phyloP scores from a whole-genome alignment of 2,113 vertebrate species.

The Catagonus wagneri region DNA sequence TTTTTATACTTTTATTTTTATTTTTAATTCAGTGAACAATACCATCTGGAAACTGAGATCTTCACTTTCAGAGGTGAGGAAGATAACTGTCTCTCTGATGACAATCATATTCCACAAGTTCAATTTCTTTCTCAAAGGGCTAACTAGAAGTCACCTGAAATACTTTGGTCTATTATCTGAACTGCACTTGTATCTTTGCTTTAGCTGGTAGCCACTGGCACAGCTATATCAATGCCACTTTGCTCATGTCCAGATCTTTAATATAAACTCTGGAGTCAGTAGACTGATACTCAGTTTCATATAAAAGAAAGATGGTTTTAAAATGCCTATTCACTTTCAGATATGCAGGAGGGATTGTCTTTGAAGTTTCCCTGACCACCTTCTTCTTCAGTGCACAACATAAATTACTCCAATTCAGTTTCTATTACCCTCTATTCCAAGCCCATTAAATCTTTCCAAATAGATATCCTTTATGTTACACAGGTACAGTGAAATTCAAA shows the following conservation, averaged over 20 bases:
- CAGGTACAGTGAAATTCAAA: slow-evolving; percentile 69
- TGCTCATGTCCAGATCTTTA: slow-evolving; percentile 37
- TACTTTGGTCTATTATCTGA: neutral
- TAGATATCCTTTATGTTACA: slow-evolving; percentile 84
- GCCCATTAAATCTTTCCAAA: slow-evolving; percentile 86
- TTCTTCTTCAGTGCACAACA: slow-evolving; percentile 68
- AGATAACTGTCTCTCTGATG: neutral
- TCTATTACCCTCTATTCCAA: slow-evolving; percentile 84
- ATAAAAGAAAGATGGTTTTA: slow-evolving; percentile 48
- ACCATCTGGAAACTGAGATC: neutral
- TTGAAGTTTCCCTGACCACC: slow-evolving; percentile 77
- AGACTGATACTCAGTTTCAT: slow-evolving; percentile 14
- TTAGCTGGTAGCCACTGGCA: neutral
- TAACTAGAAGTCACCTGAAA: slow-evolving; percentile 36
- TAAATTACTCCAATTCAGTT: slow-evolving; percentile 84
- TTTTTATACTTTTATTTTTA: neutral
- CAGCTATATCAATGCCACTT: neutral
- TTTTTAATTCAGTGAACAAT: neutral
- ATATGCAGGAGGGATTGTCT: slow-evolving; percentile 32
- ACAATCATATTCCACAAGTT: neutral
- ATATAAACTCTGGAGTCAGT: slow-evolving; percentile 19
- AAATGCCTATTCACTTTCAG: slow-evolving; percentile 57
- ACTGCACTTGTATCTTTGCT: neutral
- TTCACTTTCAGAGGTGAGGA: neutral
- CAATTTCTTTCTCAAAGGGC: neutral